Conservation (phyloP, 2,797 vertebrate species). For the Premnoplex brunnescens region DNA sequence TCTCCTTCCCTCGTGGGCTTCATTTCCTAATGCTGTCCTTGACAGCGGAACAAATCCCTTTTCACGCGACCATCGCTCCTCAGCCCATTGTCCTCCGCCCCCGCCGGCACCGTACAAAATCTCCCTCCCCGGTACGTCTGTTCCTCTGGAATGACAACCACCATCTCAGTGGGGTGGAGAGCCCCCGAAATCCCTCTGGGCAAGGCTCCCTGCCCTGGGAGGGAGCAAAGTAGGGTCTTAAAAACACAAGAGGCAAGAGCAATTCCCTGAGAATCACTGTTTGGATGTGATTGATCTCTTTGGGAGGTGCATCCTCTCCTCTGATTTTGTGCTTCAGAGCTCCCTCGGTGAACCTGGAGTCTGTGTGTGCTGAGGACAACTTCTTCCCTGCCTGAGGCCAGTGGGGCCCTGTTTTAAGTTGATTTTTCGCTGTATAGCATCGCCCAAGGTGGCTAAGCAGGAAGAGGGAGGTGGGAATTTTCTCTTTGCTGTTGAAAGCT, state of each 20-base stretch:
- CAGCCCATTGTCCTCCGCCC: neutral
- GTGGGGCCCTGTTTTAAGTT: neutral
- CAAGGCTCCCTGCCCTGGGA: neutral
- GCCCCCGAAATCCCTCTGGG: neutral
- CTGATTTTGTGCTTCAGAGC: neutral
- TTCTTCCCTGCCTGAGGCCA: neutral
- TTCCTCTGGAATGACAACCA: slow-evolving; percentile 29
- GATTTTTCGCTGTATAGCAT: neutral
- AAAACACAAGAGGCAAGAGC: neutral
- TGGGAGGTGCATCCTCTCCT: neutral
- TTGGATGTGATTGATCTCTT: neutral
- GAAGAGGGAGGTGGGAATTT: neutral
- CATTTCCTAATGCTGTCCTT: slow-evolving; percentile 52
- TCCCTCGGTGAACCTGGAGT: neutral
- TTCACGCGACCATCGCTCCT: slow-evolving; percentile 56
- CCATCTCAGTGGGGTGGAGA: neutral
- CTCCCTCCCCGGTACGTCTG: neutral
- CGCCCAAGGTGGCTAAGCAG: neutral
- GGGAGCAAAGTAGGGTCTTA: neutral
- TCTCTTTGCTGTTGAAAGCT: neutral
- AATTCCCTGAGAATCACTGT: neutral
- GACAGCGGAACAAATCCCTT: slow-evolving; percentile 78
- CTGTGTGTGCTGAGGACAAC: neutral
- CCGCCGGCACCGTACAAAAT: neutral
- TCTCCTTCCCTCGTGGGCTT: slow-evolving; percentile 41